Conservation (phyloP, 2,797 vertebrate genomes). For the Sandelia bainsii region DNA sequence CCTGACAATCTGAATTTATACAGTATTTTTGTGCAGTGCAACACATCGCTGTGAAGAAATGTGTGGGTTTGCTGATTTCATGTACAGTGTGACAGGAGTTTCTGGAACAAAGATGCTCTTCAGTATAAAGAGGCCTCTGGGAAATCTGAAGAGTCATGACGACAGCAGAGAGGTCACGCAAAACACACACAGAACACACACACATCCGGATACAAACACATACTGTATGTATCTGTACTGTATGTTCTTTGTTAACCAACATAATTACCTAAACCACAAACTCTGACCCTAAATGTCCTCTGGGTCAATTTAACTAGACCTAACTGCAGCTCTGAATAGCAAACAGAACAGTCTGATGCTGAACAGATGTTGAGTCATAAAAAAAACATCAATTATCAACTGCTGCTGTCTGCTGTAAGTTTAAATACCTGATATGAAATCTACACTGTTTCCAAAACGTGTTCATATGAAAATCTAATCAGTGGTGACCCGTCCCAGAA, state of each 20-base stretch:
- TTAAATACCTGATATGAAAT: background rate
- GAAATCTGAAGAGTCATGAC: slow-evolving; percentile 43
- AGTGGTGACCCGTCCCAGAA: background rate
- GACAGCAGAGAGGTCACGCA: slow-evolving; percentile 43
- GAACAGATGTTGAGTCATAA: slow-evolving; percentile 39
- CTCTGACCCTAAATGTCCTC: slow-evolving; percentile 8
- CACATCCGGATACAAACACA: slow-evolving; percentile 15
- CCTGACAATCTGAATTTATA: background rate
- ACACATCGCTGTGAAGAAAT: slow-evolving; percentile 1
- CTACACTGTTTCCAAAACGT: background rate
- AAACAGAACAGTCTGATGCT: slow-evolving; percentile 14
- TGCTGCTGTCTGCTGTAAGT: background rate
- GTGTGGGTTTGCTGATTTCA: slow-evolving; percentile 7
- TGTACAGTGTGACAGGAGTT: background rate
- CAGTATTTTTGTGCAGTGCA: background rate
- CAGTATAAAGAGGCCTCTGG: slow-evolving; percentile 48
- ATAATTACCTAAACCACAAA: slow-evolving; percentile 24
- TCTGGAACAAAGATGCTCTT: slow-evolving; percentile 52
- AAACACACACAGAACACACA: slow-evolving; percentile 20
- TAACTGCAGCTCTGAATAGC: background rate
- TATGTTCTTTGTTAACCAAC: slow-evolving; percentile 42
- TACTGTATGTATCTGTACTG: slow-evolving; percentile 29
- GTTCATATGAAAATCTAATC: background rate
- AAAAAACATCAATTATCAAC: background rate
- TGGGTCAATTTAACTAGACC: background rate